A percentile compares a stretch with the other conserved stretches of the same genome.
Evolutionary conservation across 2,888 invertebrate species (phyloP).

Genomic region (Lutraria lutraria): DNA sequence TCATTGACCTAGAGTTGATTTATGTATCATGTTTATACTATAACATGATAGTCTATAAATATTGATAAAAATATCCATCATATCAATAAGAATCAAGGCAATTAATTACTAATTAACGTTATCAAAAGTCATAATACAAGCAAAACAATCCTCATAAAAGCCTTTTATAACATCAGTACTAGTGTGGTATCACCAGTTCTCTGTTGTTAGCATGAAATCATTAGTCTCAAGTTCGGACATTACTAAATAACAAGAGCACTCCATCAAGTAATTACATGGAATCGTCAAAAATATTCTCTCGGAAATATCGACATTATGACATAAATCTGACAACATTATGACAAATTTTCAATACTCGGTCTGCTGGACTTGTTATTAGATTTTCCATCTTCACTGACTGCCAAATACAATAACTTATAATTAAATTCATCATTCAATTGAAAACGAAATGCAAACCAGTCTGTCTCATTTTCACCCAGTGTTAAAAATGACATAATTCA

Average conservation of each 20-base stretch:
- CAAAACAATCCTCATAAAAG: not conserved
- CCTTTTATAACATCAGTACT: not conserved
- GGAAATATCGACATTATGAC: not conserved
- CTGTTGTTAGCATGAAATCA: not conserved
- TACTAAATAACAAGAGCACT: not conserved
- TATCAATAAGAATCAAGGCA: not conserved
- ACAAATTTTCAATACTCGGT: not conserved
- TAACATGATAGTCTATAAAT: not conserved
- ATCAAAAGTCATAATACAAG: conserved; percentile 5
- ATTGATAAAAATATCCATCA: conserved; percentile 2
- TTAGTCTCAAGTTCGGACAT: not conserved
- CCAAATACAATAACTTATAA: not conserved
- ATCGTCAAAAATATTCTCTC: conserved; percentile 1
- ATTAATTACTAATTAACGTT: conserved; percentile 12
- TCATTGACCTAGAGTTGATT: not conserved
- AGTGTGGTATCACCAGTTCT: not conserved
- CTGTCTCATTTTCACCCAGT: not conserved
- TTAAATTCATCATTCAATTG: not conserved
- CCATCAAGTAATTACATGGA: not conserved
- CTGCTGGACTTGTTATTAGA: not conserved
- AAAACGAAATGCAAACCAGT: not conserved
- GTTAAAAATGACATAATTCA: not conserved
- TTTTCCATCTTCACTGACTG: not conserved
- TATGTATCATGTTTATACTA: not conserved
- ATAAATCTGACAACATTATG: conserved; percentile 3